phyloP scores from a whole-genome alignment of 2,797 vertebrate species.

The Chromobotia macracanthus region DNA sequence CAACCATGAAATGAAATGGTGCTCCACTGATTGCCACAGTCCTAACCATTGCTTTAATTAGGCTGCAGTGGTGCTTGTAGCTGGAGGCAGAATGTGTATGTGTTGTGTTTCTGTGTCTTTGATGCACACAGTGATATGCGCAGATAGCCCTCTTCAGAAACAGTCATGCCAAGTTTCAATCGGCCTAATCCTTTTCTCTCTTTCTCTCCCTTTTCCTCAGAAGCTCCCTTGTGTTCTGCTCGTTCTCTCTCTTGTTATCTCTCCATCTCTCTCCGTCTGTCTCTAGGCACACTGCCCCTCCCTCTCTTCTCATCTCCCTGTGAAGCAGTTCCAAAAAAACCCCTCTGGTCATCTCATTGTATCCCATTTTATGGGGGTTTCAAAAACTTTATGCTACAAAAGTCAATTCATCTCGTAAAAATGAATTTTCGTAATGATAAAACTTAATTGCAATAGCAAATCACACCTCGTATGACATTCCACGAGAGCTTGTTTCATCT shows the following conservation, averaged over 20 bases:
- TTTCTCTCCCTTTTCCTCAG: conserved; percentile 29
- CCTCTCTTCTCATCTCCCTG: conserved; percentile 43
- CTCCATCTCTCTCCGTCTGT: conserved; percentile 56
- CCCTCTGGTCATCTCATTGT: conserved; percentile 57
- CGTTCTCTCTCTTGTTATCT: conserved; percentile 58
- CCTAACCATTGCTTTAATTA: conserved; percentile 99
- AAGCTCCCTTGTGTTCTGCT: conserved; percentile 45
- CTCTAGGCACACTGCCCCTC: conserved; percentile 38
- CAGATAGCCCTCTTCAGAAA: conserved; percentile 74
- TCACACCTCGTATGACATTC: conserved; percentile 48
- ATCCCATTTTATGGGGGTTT: conserved; percentile 55
- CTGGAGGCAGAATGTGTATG: conserved; percentile 77
- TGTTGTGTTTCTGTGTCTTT: conserved; percentile 73
- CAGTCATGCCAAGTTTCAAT: conserved; percentile 78
- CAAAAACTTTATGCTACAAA: conserved; percentile 46
- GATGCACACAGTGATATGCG: conserved; percentile 81
- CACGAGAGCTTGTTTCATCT: conserved; percentile 50
- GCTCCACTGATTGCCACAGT: conserved; percentile 85
- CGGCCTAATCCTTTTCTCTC: conserved; percentile 61
- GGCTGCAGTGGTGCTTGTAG: conserved; percentile 88
- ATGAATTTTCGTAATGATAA: conserved; percentile 64
- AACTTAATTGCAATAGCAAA: conserved; percentile 60
- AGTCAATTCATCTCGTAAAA: conserved; percentile 66
- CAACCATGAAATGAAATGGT: conserved; percentile 78
- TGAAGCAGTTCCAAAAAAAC: conserved; percentile 55